Base-by-base conservation (phyloP, 2,888 invertebrate genomes). In the Drosophila leonis region DNA sequence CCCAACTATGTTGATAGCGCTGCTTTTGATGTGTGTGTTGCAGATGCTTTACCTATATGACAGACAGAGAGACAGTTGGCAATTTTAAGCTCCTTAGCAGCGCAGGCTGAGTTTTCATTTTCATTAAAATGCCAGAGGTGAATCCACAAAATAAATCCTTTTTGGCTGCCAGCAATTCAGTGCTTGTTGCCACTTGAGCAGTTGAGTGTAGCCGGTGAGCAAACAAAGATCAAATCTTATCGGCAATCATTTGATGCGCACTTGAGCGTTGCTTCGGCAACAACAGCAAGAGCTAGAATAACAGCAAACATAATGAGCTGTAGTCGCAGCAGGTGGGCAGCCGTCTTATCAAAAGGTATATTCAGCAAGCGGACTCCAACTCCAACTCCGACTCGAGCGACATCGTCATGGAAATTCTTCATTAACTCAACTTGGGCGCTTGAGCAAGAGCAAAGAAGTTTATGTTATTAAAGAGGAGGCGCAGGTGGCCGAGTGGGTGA, bases 371-470 rank as follows among this genome's bases (percentile, higher is more conserved):
- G 60, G 49, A 18, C 27, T 64, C 51, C 13, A n/a, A 13, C 35
- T 24, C 15, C 18, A 18, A 6, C 7, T 33, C 31, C 7, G 6
- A 7, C 15, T 35, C n/a, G 12, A n/a, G 67, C 63, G 78, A 69
- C 83, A 85, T 88, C 84, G 82, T 84, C 91, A 90, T 90, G 86
- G 85, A 90, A 84, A 90, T 91, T 80, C 90, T 84, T 91, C 90
- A 90, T 90, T 90, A 90, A 91, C 83, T 80, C 82, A 82, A 83
- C 83, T 86, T 74, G 75, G 75, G 75, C 78, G 74, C 60, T 15
- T 64, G 60, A 79, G 75, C 18, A 24, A 42, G 31, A 85, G 82
- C 75, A 86, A 80, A 78, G 77, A 85, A 87, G 90, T 90, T 90
- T 90, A 81, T 81, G 86, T 88, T 90, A 91, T 88, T 90, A 91